Base-by-base conservation (phyloP, 1,140 invertebrate species). In the Drosophila burlai region DNA sequence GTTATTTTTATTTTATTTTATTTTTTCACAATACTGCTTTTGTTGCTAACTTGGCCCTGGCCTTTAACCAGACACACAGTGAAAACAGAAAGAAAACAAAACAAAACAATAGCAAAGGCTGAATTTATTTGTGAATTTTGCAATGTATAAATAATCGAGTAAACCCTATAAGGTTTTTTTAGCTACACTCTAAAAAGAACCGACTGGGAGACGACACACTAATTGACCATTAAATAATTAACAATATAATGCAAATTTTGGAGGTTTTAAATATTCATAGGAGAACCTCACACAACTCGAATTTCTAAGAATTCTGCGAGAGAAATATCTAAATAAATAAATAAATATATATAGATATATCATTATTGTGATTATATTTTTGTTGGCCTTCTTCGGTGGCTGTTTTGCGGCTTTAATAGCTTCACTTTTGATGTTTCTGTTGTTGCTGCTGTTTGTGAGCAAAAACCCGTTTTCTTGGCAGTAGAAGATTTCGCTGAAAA, bases 211-310 rank as follows among this genome's bases (percentile, higher is more conserved):
- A 47, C 47, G 18, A 47, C 47, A 65, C 42, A 63, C 78, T 85
- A 85, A 85, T 85, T 85, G 75, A 71, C 55, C 63, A 85, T 85
- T 85, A 76, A 85, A 79, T 81, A 73, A 85, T 85, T 81, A 79
- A 63, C 67, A 85, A 60, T 47, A 68, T 54, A 46, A 63, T 65
- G 81, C 43, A 49, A 67, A 63, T 67, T 38, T 21, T 15, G 7
- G n/a, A 42, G 24, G n/a, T 42, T 29, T 57, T 29, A 13, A 36
- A 36, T 36, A 36, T 34, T 34, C 11, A 4, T 9, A 8, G 3
- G 0, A 29, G 24, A 49, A n/a, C 9, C 21, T 67, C 24, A 24
- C 43, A 18, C 59, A 36, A 24, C 42, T 40, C 15, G 38, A 63
- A 63, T 38, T 46, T 31, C 42, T 45, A 13, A 8, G 21, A 45